A percentile compares a stretch with the other conserved stretches of the same genome.
phyloP scores from a whole-genome alignment of 2,888 invertebrate species.

The Resseliella maxima region DNA sequence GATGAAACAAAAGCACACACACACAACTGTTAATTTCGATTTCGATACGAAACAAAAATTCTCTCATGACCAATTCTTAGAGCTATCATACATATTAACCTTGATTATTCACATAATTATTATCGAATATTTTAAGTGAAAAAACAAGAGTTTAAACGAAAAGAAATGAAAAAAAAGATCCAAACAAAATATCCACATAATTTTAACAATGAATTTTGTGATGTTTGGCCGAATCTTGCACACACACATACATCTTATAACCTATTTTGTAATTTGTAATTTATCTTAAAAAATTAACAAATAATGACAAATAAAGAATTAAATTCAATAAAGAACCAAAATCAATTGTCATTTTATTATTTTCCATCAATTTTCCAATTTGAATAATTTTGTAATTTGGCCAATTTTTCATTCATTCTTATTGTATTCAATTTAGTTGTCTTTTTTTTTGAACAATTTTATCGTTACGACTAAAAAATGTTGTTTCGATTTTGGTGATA shows the following conservation, averaged over 20 bases:
- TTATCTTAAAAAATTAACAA: not conserved
- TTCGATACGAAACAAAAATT: not conserved
- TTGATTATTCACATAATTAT: not conserved
- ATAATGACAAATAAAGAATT: not conserved
- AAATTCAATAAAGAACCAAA: not conserved
- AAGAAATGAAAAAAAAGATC: not conserved
- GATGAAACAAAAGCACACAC: not conserved
- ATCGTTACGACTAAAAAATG: no score
- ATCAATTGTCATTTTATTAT: not conserved
- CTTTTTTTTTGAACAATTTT: no score
- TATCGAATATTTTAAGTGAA: not conserved
- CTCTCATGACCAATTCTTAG: slow-evolving; percentile 6
- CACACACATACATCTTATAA: not conserved
- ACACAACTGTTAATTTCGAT: not conserved
- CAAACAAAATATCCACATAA: not conserved
- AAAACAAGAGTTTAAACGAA: not conserved
- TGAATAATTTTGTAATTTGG: not conserved
- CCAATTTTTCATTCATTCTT: no score
- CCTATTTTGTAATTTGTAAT: slow-evolving; percentile 3
- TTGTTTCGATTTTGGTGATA: not conserved
- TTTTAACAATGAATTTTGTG: slow-evolving; percentile 1
- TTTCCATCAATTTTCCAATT: not conserved
- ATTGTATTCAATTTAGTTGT: no score
- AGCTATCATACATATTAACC: not conserved
- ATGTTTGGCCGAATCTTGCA: not conserved